Percentiles rank a stretch among this genome's conserved stretches.
phyloP scores from a whole-genome alignment of 2,797 vertebrate genomes.

The Taenioides sp. region DNA sequence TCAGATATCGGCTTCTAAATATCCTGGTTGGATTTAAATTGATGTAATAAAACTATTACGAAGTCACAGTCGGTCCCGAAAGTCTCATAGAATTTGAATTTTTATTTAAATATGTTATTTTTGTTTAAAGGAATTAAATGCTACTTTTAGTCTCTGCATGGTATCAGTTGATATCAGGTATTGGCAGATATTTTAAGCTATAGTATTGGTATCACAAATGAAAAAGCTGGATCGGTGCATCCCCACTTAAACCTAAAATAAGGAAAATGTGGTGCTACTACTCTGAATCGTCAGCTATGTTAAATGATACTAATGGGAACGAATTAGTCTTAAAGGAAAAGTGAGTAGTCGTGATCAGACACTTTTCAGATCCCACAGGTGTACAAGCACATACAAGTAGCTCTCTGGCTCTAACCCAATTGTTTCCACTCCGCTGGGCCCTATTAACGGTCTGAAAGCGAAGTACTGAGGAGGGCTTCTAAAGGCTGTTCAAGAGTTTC shows the following conservation, averaged over 20 bases:
- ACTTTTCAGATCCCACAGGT: slow-evolving; percentile 41
- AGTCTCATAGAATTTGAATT: no score
- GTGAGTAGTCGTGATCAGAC: slow-evolving; percentile 24
- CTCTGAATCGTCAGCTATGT: not conserved
- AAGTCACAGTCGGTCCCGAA: no score
- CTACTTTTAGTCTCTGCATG: no score
- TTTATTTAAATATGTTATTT: no score
- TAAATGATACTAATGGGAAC: slow-evolving; percentile 6
- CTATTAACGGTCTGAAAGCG: slow-evolving; percentile 30
- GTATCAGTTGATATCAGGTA: no score
- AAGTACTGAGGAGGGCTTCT: slow-evolving; percentile 15
- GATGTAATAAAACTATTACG: no score
- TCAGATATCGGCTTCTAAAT: no score
- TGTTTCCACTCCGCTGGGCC: slow-evolving; percentile 40
- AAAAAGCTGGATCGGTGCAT: no score
- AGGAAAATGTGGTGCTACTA: not conserved
- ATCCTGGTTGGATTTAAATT: no score
- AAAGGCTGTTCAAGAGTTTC: slow-evolving; percentile 7
- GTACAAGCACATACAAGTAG: slow-evolving; percentile 39
- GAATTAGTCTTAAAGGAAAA: slow-evolving; percentile 17
- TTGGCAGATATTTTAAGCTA: no score
- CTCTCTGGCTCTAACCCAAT: slow-evolving; percentile 48
- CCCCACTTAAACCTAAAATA: not conserved
- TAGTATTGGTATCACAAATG: no score
- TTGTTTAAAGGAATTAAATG: no score